phyloP scores from a whole-genome alignment of 2,888 invertebrate species.

The Hydraecia micacea region DNA sequence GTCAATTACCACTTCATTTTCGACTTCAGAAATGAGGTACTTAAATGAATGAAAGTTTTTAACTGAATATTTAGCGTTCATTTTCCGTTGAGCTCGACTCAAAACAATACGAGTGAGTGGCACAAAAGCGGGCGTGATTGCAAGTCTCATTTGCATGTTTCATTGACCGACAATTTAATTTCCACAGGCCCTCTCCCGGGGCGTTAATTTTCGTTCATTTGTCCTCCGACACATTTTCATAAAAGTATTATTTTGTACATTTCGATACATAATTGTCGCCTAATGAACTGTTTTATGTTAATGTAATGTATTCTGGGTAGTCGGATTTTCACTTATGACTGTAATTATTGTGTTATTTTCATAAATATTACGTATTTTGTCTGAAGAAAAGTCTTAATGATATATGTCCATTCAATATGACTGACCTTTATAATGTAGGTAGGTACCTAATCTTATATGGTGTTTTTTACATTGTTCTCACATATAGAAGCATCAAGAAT shows the following conservation, averaged over 20 bases:
- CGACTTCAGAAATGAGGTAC: constrained; percentile 56
- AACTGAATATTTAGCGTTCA: constrained; percentile 64
- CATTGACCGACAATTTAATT: constrained; percentile 88
- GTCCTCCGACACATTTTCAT: constrained; percentile 69
- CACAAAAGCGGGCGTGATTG: constrained; percentile 86
- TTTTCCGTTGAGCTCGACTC: constrained; percentile 66
- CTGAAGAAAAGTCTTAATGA: no score
- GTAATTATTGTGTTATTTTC: constrained; percentile 5
- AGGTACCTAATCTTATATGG: background rate
- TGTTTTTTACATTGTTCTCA: no score
- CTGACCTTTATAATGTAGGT: no score
- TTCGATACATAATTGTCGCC: constrained; percentile 72
- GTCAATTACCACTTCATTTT: constrained; percentile 67
- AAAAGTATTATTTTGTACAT: constrained; percentile 69
- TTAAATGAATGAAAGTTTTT: constrained; percentile 62
- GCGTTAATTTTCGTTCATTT: constrained; percentile 79
- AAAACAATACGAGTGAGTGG: constrained; percentile 78
- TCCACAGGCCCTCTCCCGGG: constrained; percentile 73
- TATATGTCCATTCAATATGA: background rate
- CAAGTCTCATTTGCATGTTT: constrained; percentile 86
- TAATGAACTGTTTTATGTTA: constrained; percentile 68
- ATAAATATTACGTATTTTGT: background rate
- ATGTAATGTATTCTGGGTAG: constrained; percentile 41
- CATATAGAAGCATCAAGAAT: no score
- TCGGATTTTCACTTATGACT: constrained; percentile 39